These are phyloP conservation scores for Aphidius colemani DNA, from an alignment of 2,888 invertebrate species.

Conservation along the genomic window DNA sequence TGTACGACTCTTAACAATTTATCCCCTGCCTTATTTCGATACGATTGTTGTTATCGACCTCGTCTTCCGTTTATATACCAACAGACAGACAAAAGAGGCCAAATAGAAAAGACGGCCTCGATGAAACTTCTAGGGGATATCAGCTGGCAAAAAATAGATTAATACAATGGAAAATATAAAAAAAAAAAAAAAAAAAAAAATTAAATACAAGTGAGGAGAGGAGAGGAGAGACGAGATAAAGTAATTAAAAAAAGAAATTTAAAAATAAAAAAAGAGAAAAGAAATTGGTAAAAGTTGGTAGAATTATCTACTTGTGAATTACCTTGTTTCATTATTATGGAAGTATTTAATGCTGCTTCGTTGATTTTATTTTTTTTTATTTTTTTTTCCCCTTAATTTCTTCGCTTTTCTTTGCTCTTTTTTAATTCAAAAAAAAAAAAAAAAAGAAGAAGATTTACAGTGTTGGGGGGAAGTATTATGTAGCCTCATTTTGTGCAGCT, in stretches of 20 bases:
- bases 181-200: conserved; percentile 15
- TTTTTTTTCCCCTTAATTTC: background rate
- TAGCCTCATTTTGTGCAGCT: conserved; percentile 11
- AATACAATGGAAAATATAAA: background rate
- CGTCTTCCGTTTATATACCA: conserved; percentile 16
- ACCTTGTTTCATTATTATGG: conserved; percentile 9
- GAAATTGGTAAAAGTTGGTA: conserved; percentile 2
- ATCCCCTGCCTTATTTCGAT: conserved; percentile 31
- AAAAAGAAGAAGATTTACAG: conserved; percentile 8
- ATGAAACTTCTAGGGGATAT: background rate
- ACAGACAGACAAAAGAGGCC: conserved; percentile 20
- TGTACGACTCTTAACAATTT: conserved; percentile 28
- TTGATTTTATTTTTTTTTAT: background rate
- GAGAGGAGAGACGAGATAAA: conserved; percentile 25
- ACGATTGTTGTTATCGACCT: conserved; percentile 28
- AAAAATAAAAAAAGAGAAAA: background rate
- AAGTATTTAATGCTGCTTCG: conserved; percentile 9
- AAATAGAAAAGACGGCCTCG: conserved; percentile 18
- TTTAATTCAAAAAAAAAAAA: background rate
- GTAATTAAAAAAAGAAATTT: conserved; percentile 4
- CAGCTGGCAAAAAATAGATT: conserved; percentile 17
- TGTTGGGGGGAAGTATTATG: background rate
- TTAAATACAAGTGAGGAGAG: conserved; percentile 27
- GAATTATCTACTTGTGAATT: conserved; percentile 1
- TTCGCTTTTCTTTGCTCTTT: conserved; percentile 1